Evolutionary conservation across 1,140 invertebrate genomes (phyloP).

Genomic region (Drosophila triauraria): DNA sequence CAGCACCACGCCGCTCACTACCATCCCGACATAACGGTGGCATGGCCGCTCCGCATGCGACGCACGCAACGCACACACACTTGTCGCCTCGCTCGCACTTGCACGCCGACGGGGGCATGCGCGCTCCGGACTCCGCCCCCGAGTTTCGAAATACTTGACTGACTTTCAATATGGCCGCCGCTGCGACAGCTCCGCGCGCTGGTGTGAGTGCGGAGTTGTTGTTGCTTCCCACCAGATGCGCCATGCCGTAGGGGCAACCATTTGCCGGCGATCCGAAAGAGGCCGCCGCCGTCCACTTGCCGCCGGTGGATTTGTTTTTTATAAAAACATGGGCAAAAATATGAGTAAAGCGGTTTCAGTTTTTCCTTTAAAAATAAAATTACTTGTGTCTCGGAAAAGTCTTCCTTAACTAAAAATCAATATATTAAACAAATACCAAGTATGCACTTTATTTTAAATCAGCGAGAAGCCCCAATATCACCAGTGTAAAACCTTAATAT

Average conservation of each 20-base stretch:
- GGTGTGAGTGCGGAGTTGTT: constrained; percentile 30
- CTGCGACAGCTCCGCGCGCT: constrained; percentile 27
- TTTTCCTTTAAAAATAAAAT: neutral
- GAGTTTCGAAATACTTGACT: constrained; percentile 83
- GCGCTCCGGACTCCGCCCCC: constrained; percentile 71
- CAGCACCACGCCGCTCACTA: constrained; percentile 1
- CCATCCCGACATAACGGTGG: constrained; percentile 24
- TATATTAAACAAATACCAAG: neutral
- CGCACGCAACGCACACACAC: constrained; percentile 29
- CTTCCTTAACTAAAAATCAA: too few relatives aligned
- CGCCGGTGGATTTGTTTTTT: constrained; percentile 22
- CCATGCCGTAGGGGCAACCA: constrained; percentile 41
- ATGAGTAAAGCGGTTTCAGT: neutral
- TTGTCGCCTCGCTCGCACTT: constrained; percentile 65
- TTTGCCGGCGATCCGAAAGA: constrained; percentile 42
- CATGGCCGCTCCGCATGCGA: constrained; percentile 36
- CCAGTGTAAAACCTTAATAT: neutral
- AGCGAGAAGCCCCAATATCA: neutral
- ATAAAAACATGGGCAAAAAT: neutral
- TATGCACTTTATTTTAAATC: neutral
- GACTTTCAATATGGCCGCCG: constrained; percentile 85
- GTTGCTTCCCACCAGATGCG: constrained; percentile 37
- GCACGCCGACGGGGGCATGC: constrained; percentile 60
- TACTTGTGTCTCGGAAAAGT: neutral
- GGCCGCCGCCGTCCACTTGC: constrained; percentile 30